Evolutionary conservation across 1,140 invertebrate species (phyloP), one percentile per base, ranked within the genome.

Genomic region (Notospermus geniculatus): DNA sequence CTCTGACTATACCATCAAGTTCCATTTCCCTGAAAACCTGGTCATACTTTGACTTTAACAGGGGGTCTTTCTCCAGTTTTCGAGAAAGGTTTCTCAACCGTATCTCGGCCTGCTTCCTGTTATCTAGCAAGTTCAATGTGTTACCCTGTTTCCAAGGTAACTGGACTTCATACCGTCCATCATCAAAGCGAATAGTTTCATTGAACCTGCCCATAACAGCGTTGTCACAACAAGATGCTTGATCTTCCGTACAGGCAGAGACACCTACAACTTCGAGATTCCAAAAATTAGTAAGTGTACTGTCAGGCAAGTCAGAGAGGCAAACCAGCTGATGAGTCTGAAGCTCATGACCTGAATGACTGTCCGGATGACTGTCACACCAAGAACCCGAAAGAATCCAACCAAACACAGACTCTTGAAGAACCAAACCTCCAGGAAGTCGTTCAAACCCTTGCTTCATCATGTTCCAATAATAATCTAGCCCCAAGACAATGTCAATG

Each of bases 141-240:
- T n/a, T n/a, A n/a, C n/a, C n/a, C n/a, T 53, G 11, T 53, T 53
- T 53, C 50, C 50, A 53, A 11, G 50, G 50, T 23, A 53, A 22
- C 17, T 17, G 25, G 11, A 53, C 50, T 23, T 53, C 50, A 22
- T 53, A 53, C 9, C 50, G 9, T n/a, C 22, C 22, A 11, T 23
- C 22, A 9, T 11, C n/a, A n/a, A n/a, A 23, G 9, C 17, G 25
- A 7, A 13, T 23, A 53, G 50, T n/a, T 11, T 11, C 22, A 9
- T 53, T 23, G 25, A 23, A 53, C 50, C 25, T 7, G 9, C 9
- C 9, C 11, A 53, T 23, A 17, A 53, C 9, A n/a, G n/a, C n/a
- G n/a, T n/a, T n/a, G n/a, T n/a, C n/a, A n/a, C n/a, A n/a, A n/a
- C n/a, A n/a, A n/a, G n/a, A n/a, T n/a, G n/a, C 32, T 36, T 4